These are phyloP conservation scores for Trachelus tabidus DNA, from an alignment of 2,888 invertebrate genomes.

Conservation along the genomic window DNA sequence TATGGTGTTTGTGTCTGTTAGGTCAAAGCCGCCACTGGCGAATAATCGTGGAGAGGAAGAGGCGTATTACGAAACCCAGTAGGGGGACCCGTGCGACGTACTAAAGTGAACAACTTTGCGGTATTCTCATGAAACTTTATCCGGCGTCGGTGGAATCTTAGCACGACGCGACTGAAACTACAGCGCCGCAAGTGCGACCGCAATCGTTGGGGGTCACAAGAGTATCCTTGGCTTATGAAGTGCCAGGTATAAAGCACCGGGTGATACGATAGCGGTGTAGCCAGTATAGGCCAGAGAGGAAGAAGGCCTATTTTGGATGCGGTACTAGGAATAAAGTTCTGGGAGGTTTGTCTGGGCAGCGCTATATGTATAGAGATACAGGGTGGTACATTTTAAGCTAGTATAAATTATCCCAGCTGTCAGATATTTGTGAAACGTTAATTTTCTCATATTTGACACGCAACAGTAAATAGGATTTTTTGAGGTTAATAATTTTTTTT, in stretches of 20 bases:
- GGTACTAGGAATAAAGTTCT: not conserved
- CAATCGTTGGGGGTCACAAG: not conserved
- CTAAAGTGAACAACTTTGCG: not conserved
- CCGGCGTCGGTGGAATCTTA: not conserved
- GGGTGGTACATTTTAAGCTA: too few relatives aligned
- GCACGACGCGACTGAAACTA: not conserved
- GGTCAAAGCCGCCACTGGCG: not conserved
- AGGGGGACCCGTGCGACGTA: not conserved
- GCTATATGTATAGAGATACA: not conserved
- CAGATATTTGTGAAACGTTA: too few relatives aligned
- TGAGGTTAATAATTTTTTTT: not conserved
- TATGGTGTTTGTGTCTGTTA: not conserved
- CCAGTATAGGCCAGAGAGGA: not conserved
- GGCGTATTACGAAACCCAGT: constrained; percentile 6
- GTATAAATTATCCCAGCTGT: not conserved
- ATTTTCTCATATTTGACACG: not conserved
- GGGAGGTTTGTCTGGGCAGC: not conserved
- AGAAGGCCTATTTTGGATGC: not conserved
- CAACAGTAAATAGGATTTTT: not conserved
- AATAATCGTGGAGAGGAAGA: constrained; percentile 4
- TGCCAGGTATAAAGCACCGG: not conserved
- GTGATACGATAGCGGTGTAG: not conserved
- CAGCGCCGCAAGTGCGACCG: not conserved
- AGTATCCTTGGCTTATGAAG: not conserved
- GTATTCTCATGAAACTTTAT: not conserved